Conservation (phyloP, 23 tunicate species). For the Phallusia fumigata region DNA sequence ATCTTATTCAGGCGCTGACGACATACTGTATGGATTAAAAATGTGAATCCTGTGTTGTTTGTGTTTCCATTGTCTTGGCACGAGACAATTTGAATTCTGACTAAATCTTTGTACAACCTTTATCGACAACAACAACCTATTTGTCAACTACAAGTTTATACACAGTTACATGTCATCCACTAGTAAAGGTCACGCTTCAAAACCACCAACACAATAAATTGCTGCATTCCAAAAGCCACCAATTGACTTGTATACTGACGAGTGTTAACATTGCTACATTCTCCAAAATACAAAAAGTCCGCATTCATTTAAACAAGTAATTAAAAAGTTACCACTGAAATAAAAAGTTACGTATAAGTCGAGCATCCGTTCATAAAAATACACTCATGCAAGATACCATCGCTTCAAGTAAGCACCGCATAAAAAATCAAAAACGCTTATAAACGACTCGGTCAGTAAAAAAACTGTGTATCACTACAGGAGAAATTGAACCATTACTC, state of each 20-base stretch:
- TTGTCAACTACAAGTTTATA: constrained; percentile 9
- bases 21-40: too few species aligned
- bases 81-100: too few species aligned
- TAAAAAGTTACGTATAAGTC: background rate
- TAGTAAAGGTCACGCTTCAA: background rate
- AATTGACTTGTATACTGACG: background rate
- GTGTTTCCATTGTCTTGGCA: too few species aligned
- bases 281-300: background rate
- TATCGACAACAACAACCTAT: too few species aligned
- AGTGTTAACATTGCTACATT: background rate
- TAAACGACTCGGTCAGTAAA: too few species aligned
- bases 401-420: background rate
- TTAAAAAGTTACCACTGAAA: too few species aligned
- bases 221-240: background rate
- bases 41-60: too few species aligned
- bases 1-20: too few species aligned
- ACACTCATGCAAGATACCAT: background rate
- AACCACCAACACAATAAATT: background rate
- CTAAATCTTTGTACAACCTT: too few species aligned
- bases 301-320: background rate
- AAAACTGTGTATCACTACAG: background rate
- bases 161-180: background rate
- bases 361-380: background rate
- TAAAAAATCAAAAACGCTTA: background rate
- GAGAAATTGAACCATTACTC: background rate